A percentile compares a stretch with the other conserved stretches of the same genome.
Evolutionary conservation across 2,888 invertebrate species (phyloP).

Genomic region (Brachylomia viminalis): DNA sequence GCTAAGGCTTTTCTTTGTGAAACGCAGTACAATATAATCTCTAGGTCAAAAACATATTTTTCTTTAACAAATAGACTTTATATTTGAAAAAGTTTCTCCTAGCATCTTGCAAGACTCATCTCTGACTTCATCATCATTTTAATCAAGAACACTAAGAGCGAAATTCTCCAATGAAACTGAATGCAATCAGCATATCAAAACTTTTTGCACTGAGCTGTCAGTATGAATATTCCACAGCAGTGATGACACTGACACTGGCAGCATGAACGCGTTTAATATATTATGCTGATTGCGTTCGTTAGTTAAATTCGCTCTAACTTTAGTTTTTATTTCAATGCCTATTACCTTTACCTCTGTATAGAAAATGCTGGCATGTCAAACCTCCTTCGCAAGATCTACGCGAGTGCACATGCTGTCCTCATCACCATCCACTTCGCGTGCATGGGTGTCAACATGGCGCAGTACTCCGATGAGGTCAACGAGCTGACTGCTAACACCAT

Average conservation of each 20-base stretch:
- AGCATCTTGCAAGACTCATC: background rate
- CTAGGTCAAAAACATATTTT: background rate
- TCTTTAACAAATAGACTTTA: background rate
- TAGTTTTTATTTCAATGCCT: background rate
- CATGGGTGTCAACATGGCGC: constrained; percentile 92
- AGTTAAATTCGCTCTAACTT: background rate
- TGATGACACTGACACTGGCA: too few relatives aligned
- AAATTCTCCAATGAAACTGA: background rate
- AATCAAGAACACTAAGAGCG: background rate
- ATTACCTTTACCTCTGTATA: constrained; percentile 60
- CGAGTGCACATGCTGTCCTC: constrained; percentile 91
- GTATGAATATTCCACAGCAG: background rate
- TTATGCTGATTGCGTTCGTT: too few relatives aligned
- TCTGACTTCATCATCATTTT: background rate
- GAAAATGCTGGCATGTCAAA: constrained; percentile 86
- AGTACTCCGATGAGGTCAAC: constrained; percentile 94
- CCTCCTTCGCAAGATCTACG: constrained; percentile 91
- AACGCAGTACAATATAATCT: background rate
- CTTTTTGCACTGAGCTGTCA: background rate
- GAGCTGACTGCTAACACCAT: constrained; percentile 94
- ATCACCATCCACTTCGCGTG: constrained; percentile 91
- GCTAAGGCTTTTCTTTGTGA: background rate
- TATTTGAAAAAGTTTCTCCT: too few relatives aligned
- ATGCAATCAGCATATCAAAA: background rate
- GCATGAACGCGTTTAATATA: too few relatives aligned